These are phyloP conservation scores for Entelurus aequoreus DNA, from an alignment of 2,113 vertebrate species.

Conservation along the genomic window DNA sequence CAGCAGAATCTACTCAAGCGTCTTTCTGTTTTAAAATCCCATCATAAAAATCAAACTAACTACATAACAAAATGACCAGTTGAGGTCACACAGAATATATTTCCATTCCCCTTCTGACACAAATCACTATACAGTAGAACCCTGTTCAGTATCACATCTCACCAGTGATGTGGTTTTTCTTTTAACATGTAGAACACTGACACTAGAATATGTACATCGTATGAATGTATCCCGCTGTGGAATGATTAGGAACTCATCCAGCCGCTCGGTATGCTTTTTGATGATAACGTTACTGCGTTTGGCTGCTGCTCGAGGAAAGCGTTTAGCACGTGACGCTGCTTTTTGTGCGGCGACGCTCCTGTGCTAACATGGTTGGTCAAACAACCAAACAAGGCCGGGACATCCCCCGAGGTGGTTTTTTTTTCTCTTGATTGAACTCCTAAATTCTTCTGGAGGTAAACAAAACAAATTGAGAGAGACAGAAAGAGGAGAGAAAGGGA, in stretches of 20 bases:
- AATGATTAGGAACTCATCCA: constrained; percentile 61
- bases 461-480: constrained; percentile 16
- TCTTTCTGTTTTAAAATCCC: constrained; percentile 56
- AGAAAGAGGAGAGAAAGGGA: not conserved
- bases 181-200: constrained; percentile 60
- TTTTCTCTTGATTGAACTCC: constrained; percentile 65
- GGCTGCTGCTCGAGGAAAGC: constrained; percentile 34
- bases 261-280: constrained; percentile 36
- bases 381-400: constrained; percentile 70
- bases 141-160: constrained; percentile 68
- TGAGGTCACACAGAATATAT: constrained; percentile 69
- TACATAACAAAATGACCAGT: constrained; percentile 69
- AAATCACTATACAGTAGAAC: constrained; percentile 72
- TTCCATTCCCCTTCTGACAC: constrained; percentile 59
- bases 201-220: constrained; percentile 70
- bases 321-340: constrained; percentile 52
- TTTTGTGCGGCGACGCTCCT: constrained; percentile 64
- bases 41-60: constrained; percentile 72
- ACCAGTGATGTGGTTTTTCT: constrained; percentile 74
- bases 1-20: constrained; percentile 50
- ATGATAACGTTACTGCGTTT: constrained; percentile 24
- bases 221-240: constrained; percentile 66
- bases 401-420: constrained; percentile 69
- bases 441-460: constrained; percentile 59
- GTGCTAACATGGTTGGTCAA: constrained; percentile 70